These are phyloP conservation scores for Benitochromis conjunctus DNA, from an alignment of 2,113 vertebrate species.

Conservation along the genomic window DNA sequence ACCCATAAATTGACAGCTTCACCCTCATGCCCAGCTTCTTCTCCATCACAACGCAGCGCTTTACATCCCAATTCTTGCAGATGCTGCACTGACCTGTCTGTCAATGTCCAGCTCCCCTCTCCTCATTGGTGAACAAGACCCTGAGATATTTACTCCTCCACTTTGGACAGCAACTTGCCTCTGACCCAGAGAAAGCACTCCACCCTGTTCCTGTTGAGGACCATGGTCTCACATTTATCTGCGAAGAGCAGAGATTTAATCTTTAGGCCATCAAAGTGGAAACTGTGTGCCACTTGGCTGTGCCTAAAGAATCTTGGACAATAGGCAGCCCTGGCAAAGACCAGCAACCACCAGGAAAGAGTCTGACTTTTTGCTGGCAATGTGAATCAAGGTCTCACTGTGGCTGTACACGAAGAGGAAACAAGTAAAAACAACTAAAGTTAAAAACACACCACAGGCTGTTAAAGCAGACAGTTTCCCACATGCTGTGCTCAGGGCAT, in stretches of 20 bases:
- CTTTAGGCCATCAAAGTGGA: not conserved
- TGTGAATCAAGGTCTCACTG: no score
- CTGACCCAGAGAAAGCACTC: not conserved
- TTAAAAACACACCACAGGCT: not conserved
- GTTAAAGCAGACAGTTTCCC: not conserved
- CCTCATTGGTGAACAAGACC: not conserved
- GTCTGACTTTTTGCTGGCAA: no score
- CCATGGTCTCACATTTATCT: not conserved
- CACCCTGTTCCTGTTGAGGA: not conserved
- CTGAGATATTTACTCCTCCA: not conserved
- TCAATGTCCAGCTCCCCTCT: not conserved
- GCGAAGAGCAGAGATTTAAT: not conserved
- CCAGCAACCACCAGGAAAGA: no score
- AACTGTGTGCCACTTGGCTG: not conserved
- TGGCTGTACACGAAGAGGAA: not conserved
- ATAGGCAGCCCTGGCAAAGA: not conserved
- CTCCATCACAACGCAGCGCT: not conserved
- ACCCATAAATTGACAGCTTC: not conserved
- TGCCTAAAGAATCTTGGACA: not conserved
- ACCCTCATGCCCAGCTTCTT: not conserved
- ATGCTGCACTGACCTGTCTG: not conserved
- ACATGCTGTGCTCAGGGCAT: not conserved
- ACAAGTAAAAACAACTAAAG: not conserved
- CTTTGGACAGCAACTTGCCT: not conserved
- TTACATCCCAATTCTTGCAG: not conserved